phyloP scores from a whole-genome alignment of 2,797 vertebrate genomes.

The Gymnoscopelus braueri region DNA sequence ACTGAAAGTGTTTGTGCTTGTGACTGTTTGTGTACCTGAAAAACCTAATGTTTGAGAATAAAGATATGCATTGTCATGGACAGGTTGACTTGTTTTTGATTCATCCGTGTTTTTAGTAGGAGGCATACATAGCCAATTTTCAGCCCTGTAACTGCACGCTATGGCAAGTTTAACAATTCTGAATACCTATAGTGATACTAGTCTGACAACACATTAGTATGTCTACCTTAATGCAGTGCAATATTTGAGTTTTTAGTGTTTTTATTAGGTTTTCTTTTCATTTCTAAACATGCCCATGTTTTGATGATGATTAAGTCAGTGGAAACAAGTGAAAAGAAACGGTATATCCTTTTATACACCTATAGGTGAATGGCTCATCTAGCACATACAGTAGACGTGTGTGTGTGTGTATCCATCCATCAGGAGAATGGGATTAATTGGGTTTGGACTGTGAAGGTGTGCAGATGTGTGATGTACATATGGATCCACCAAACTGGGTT shows the following conservation, averaged over 20 bases:
- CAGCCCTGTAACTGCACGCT: background rate
- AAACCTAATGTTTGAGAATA: slow-evolving; percentile 70
- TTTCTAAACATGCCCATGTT: no score
- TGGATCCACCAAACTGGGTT: slow-evolving; percentile 50
- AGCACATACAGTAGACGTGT: no score
- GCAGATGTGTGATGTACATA: slow-evolving; percentile 19
- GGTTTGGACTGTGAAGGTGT: slow-evolving; percentile 31
- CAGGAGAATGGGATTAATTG: slow-evolving; percentile 41
- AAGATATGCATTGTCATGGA: slow-evolving; percentile 64
- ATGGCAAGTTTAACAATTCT: no score
- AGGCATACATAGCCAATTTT: background rate
- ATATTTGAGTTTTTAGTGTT: no score
- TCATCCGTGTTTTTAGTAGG: background rate
- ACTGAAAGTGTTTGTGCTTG: slow-evolving; percentile 70
- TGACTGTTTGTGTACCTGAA: slow-evolving; percentile 68
- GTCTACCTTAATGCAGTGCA: no score
- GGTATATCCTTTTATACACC: no score
- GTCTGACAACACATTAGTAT: no score
- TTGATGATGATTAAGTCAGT: no score
- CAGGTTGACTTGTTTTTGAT: background rate
- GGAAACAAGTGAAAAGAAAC: no score
- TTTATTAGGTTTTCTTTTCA: no score
- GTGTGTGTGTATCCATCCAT: slow-evolving; percentile 24
- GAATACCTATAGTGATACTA: no score
- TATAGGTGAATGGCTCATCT: no score